Evolutionary conservation across 2,113 vertebrate species (phyloP).

Genomic region (Larimichthys crocea): DNA sequence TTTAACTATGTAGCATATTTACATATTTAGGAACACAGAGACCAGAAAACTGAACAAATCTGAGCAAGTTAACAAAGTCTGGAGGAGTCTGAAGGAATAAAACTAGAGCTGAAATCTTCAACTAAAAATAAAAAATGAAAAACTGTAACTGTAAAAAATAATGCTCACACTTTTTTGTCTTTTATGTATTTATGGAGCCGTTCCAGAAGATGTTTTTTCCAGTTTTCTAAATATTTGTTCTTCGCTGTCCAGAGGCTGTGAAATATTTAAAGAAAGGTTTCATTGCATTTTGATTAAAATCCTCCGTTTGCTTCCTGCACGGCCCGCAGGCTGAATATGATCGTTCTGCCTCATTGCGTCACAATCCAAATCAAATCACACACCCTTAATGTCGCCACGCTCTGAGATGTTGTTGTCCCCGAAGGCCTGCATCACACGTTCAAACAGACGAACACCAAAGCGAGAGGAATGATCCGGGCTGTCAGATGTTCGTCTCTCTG

Average conservation of each 20-base stretch:
- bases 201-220: constrained; percentile 6
- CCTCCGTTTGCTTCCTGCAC: constrained; percentile 32
- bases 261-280: constrained; percentile 34
- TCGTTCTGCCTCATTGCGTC: constrained; percentile 51
- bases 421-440: not conserved
- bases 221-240: constrained; percentile 38
- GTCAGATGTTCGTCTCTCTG: constrained; percentile 5
- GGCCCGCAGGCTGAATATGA: constrained; percentile 57
- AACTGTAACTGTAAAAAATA: no score
- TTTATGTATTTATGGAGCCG: not conserved
- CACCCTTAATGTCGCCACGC: constrained; percentile 31
- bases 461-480: constrained; percentile 7
- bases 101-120: no score
- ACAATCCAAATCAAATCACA: constrained; percentile 55
- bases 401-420: constrained; percentile 3
- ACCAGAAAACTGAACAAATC: no score
- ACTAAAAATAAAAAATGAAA: no score
- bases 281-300: constrained; percentile 60
- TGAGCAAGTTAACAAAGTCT: no score
- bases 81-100: no score
- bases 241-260: constrained; percentile 45
- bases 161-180: no score
- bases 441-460: constrained; percentile 10
- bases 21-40: no score
- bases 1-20: no score